Evolutionary conservation across 2,113 vertebrate species (phyloP).

Genomic region (Taxidea taxus): DNA sequence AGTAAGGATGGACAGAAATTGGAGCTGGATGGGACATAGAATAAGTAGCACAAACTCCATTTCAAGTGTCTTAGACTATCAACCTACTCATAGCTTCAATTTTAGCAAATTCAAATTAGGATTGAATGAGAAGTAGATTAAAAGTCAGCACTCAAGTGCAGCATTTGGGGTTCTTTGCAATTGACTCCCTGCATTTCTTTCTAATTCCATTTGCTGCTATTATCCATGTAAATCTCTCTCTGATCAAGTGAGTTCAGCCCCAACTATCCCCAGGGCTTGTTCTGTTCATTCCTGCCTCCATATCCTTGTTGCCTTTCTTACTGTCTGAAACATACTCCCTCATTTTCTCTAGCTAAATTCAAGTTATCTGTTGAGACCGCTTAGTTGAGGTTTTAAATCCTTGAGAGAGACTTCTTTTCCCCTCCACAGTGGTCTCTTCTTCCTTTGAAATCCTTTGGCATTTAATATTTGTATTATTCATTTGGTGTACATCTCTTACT

Average conservation of each 20-base stretch:
- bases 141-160: not conserved
- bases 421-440: not conserved
- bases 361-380: not conserved
- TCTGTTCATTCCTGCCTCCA: not conserved
- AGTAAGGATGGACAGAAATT: not conserved
- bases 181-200: not conserved
- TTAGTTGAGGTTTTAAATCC: not conserved
- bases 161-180: not conserved
- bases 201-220: not conserved
- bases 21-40: not conserved
- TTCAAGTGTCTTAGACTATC: not conserved
- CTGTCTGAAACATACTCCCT: not conserved
- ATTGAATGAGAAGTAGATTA: not conserved
- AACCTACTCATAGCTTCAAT: not conserved
- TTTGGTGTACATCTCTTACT: not conserved
- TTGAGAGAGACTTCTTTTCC: not conserved
- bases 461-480: not conserved
- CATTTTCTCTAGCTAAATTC: not conserved
- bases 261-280: not conserved
- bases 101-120: not conserved
- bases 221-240: not conserved
- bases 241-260: not conserved
- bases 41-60: not conserved
- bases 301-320: not conserved
- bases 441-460: not conserved